Percentiles rank a stretch among this genome's conserved stretches.
phyloP scores from a whole-genome alignment of 1,140 invertebrate genomes.

The Meteorus sp. region DNA sequence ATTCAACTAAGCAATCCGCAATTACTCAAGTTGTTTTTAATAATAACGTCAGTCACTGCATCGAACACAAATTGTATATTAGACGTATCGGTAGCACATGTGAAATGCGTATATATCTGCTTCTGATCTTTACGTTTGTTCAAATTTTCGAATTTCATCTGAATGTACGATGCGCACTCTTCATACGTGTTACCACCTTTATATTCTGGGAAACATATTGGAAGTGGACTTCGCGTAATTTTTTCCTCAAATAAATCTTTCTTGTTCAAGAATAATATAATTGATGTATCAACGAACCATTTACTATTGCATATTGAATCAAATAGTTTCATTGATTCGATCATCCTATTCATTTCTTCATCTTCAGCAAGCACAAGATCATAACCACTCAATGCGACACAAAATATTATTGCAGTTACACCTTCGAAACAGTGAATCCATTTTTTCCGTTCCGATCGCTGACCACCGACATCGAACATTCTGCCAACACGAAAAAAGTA shows the following conservation, averaged over 20 bases:
- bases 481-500: conserved; percentile 62
- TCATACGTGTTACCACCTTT: conserved; percentile 82
- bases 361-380: conserved; percentile 53
- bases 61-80: conserved; percentile 94
- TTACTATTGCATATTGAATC: conserved; percentile 98
- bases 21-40: conserved; percentile 92
- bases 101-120: conserved; percentile 91
- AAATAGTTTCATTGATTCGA: conserved; percentile 93
- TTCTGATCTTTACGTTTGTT: conserved; percentile 86
- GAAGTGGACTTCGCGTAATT: conserved; percentile 87
- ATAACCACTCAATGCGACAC: conserved; percentile 85
- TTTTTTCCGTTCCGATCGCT: conserved; percentile 93
- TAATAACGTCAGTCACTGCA: conserved; percentile 89
- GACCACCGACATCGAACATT: conserved; percentile 92
- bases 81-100: conserved; percentile 88
- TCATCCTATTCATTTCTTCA: conserved; percentile 69
- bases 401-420: conserved; percentile 95
- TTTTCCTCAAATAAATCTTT: conserved; percentile 96
- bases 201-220: conserved; percentile 94
- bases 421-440: conserved; percentile 98
- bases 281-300: conserved; percentile 98
- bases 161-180: conserved; percentile 85
- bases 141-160: conserved; percentile 86
- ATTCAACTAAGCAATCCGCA: conserved; percentile 71
- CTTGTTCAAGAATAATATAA: conserved; percentile 95